Conservation (phyloP, 2,113 vertebrate genomes). For the Misgurnus anguillicaudatus region DNA sequence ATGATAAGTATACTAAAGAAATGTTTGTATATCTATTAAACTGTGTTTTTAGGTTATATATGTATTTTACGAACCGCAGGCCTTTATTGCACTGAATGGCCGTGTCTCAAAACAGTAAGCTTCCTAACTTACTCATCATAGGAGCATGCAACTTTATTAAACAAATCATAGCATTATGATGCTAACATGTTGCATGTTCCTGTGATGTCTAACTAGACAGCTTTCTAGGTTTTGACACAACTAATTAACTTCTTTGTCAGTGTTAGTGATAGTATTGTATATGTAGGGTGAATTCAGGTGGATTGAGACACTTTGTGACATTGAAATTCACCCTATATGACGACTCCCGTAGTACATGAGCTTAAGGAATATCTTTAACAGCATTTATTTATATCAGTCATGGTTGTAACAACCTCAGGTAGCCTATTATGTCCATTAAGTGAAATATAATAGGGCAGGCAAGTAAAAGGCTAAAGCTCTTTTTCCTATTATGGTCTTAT, state of each 20-base stretch:
- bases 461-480: too few relatives aligned
- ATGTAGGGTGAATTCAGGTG: background rate
- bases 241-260: background rate
- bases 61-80: background rate
- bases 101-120: background rate
- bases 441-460: background rate
- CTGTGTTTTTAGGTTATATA: background rate
- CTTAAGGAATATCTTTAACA: background rate
- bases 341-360: background rate
- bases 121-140: background rate
- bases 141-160: too few relatives aligned
- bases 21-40: background rate
- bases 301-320: too few relatives aligned
- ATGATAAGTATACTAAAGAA: background rate
- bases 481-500: too few relatives aligned
- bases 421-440: conserved; percentile 31
- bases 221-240: background rate
- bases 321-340: too few relatives aligned
- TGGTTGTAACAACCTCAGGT: background rate
- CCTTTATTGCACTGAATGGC: background rate
- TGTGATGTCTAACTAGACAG: background rate
- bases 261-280: background rate
- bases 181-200: background rate
- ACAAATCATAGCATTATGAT: background rate
- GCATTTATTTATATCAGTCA: background rate